These are phyloP conservation scores for Bombus turneri DNA, from an alignment of 1,140 invertebrate genomes.

Conservation along the genomic window DNA sequence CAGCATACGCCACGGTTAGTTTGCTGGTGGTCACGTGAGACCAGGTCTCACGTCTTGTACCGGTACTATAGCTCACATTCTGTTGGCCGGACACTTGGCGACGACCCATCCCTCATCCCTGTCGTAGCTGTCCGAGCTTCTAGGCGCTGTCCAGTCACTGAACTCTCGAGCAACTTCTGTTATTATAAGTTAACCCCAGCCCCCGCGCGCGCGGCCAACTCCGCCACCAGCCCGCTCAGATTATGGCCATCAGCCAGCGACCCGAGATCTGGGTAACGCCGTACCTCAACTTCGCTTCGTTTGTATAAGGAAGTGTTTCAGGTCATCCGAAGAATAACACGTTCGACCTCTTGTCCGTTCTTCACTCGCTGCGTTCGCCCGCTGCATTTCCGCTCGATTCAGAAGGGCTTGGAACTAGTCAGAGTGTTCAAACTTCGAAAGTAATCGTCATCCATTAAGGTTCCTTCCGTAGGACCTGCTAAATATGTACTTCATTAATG, in stretches of 20 bases:
- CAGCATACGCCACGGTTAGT: constrained; percentile 75
- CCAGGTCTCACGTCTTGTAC: constrained; percentile 74
- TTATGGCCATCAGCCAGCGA: constrained; percentile 81
- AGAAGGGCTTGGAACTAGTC: neutral
- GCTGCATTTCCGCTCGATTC: constrained; percentile 28
- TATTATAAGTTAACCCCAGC: constrained; percentile 82
- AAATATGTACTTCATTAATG: neutral
- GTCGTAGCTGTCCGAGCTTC: constrained; percentile 73
- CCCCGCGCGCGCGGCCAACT: constrained; percentile 50
- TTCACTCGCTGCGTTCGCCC: constrained; percentile 41
- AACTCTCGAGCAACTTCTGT: constrained; percentile 81
- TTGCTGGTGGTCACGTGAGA: constrained; percentile 71
- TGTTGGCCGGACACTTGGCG: constrained; percentile 80
- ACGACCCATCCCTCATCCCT: constrained; percentile 79
- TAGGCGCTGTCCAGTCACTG: constrained; percentile 76
- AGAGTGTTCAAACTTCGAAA: neutral
- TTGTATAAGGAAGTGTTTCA: constrained; percentile 79
- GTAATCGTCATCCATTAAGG: constrained; percentile 22
- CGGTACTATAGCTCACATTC: constrained; percentile 68
- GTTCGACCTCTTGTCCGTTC: constrained; percentile 74
- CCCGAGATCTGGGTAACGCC: constrained; percentile 76
- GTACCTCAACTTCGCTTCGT: constrained; percentile 77
- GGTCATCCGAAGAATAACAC: constrained; percentile 80
- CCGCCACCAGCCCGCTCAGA: constrained; percentile 68
- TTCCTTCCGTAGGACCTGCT: neutral